Evolutionary conservation across 2,797 vertebrate species (phyloP).

Genomic region (Mergus octosetaceus): DNA sequence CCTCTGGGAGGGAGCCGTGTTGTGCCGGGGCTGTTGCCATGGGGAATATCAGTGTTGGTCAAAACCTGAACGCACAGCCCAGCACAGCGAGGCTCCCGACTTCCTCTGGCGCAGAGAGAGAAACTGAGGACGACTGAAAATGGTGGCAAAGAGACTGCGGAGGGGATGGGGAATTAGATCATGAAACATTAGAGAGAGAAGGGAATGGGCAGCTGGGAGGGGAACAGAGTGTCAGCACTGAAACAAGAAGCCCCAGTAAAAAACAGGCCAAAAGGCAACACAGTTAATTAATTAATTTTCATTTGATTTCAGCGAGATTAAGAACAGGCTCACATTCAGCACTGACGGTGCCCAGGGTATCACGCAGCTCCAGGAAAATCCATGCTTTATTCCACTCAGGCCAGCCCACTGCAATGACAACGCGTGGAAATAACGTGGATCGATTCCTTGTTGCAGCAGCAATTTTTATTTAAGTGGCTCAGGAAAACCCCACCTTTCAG

Average conservation of each 20-base stretch:
- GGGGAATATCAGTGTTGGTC: neutral
- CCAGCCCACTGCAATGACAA: neutral
- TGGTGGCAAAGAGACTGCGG: neutral
- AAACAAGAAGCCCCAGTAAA: neutral
- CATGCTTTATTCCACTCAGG: neutral
- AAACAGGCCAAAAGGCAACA: neutral
- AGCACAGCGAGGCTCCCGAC: accelerated
- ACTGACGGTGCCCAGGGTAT: neutral
- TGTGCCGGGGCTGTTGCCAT: neutral
- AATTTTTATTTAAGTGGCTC: neutral
- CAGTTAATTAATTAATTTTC: neutral
- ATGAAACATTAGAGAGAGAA: neutral
- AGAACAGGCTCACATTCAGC: neutral
- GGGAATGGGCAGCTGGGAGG: neutral
- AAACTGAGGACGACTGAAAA: neutral
- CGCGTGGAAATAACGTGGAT: neutral
- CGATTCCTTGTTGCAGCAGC: neutral
- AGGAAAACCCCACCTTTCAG: neutral
- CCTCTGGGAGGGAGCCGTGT: neutral
- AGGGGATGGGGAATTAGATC: neutral
- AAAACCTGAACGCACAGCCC: neutral
- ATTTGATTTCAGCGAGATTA: neutral
- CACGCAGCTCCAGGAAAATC: neutral
- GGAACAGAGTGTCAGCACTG: accelerated
- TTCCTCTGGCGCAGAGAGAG: neutral